Evolutionary conservation across 2,888 invertebrate genomes (phyloP).

Genomic region (Meandrusa payeni): DNA sequence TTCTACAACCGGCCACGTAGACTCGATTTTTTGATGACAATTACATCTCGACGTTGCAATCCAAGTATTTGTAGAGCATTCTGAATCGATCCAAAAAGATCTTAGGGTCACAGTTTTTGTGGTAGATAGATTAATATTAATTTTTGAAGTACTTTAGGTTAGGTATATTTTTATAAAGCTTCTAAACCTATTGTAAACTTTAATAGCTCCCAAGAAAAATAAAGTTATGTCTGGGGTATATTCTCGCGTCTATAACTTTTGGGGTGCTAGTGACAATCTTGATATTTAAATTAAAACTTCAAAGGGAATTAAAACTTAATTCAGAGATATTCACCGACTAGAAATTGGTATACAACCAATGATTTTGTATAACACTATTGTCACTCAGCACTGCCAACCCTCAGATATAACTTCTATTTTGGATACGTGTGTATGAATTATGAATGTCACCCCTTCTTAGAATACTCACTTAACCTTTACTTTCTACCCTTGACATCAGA

Average conservation of each 20-base stretch:
- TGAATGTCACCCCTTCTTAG: conserved; percentile 59
- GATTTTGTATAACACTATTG: too few relatives aligned
- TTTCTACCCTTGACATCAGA: conserved; percentile 51
- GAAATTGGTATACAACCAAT: too few relatives aligned
- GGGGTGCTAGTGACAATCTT: conserved; percentile 31
- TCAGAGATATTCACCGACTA: too few relatives aligned
- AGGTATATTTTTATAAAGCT: conserved; percentile 64
- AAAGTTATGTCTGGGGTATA: conserved; percentile 43
- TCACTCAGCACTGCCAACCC: conserved; percentile 40
- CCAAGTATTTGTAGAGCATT: not conserved
- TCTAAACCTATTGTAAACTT: conserved; percentile 22
- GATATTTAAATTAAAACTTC: too few relatives aligned
- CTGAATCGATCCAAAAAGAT: too few relatives aligned
- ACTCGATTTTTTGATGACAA: conserved; percentile 42
- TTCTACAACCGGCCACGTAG: conserved; percentile 73
- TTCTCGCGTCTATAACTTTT: conserved; percentile 62
- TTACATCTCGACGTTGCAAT: conserved; percentile 32
- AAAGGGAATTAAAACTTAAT: too few relatives aligned
- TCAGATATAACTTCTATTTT: conserved; percentile 38
- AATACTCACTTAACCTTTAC: conserved; percentile 31
- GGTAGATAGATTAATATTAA: conserved; percentile 41
- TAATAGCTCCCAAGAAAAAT: conserved; percentile 19
- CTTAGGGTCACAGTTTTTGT: conserved; percentile 28
- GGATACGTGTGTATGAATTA: conserved; percentile 37
- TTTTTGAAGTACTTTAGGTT: conserved; percentile 45